Conservation (phyloP, 2,888 invertebrate genomes). For the Cerastis rubricosa region DNA sequence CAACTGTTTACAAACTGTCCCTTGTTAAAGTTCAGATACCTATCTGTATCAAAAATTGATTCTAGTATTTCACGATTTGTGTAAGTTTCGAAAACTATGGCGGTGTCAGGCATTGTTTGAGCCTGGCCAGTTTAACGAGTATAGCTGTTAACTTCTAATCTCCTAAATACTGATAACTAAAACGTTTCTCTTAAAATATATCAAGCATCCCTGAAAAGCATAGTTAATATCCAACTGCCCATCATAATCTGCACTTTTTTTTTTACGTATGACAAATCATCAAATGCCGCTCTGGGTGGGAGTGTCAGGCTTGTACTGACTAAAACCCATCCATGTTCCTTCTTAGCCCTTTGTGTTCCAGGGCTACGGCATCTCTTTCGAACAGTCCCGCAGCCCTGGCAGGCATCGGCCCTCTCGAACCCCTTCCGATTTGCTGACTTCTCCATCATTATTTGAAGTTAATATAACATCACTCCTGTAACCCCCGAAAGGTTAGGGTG, state of each 20-base stretch:
- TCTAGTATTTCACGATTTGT: constrained; percentile 4
- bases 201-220: not conserved
- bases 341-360: too few relatives aligned
- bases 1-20: constrained; percentile 33
- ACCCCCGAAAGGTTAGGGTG: not conserved
- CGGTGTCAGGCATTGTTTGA: not conserved
- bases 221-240: not conserved
- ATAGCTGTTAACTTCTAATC: not conserved
- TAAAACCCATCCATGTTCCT: too few relatives aligned
- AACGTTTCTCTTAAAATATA: not conserved
- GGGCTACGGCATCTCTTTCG: too few relatives aligned
- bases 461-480: too few relatives aligned
- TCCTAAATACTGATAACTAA: not conserved
- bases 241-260: not conserved
- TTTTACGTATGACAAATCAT: too few relatives aligned
- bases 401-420: too few relatives aligned
- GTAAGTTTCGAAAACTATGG: not conserved
- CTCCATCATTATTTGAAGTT: too few relatives aligned
- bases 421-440: too few relatives aligned
- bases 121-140: not conserved
- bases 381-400: too few relatives aligned
- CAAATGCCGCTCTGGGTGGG: too few relatives aligned
- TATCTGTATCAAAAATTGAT: constrained; percentile 22
- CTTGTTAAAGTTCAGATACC: constrained; percentile 17
- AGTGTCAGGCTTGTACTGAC: too few relatives aligned